phyloP scores from a whole-genome alignment of 2,888 invertebrate species.

The Microdon myrmicae region DNA sequence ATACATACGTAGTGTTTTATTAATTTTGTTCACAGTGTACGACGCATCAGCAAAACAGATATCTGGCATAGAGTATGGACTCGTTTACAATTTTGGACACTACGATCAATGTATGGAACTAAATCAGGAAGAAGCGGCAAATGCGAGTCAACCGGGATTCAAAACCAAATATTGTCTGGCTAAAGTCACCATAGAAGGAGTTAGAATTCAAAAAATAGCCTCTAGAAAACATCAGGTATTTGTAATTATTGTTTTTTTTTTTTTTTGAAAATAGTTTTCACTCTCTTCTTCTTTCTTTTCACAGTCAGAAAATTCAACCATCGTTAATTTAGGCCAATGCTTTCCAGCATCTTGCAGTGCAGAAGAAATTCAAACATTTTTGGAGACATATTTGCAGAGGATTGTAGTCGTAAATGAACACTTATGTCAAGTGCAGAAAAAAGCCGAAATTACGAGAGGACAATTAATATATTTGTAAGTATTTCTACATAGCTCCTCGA shows the following conservation, averaged over 20 bases:
- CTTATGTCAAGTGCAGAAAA: slow-evolving; percentile 68
- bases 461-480: slow-evolving; percentile 66
- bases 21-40: slow-evolving; percentile 71
- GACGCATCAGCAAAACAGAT: slow-evolving; percentile 79
- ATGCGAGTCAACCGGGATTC: slow-evolving; percentile 36
- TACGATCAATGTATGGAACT: slow-evolving; percentile 74
- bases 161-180: slow-evolving; percentile 74
- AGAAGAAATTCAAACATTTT: slow-evolving; percentile 68
- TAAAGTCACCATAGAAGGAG: slow-evolving; percentile 66
- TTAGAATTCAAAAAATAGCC: slow-evolving; percentile 49
- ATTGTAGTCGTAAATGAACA: slow-evolving; percentile 68
- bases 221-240: slow-evolving; percentile 54
- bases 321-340: slow-evolving; percentile 74
- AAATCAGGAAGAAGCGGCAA: slow-evolving; percentile 13
- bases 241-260: background rate
- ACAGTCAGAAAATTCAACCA: slow-evolving; percentile 54
- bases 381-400: slow-evolving; percentile 60
- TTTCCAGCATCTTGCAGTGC: slow-evolving; percentile 72
- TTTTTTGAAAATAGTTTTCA: background rate
- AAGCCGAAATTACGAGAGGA: slow-evolving; percentile 63
- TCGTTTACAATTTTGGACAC: slow-evolving; percentile 77
- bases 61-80: slow-evolving; percentile 75
- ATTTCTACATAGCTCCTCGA: too few species aligned
- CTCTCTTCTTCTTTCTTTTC: too few species aligned
- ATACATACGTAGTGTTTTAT: too few species aligned